phyloP scores from a whole-genome alignment of 1,140 invertebrate genomes.

The Sitobion miscanthi region DNA sequence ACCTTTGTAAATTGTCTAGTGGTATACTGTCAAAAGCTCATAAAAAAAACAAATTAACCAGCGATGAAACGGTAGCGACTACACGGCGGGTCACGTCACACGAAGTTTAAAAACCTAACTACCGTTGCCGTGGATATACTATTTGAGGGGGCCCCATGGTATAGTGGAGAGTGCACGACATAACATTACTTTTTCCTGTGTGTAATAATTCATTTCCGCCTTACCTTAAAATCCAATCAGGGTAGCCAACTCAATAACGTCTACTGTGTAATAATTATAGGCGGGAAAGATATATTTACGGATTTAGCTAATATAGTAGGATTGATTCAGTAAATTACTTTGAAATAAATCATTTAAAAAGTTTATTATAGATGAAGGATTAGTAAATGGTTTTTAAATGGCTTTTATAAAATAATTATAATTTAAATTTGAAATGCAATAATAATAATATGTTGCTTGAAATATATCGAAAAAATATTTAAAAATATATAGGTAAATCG shows the following conservation, averaged over 20 bases:
- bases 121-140: conserved; percentile 50
- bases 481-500: background rate
- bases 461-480: too few species aligned
- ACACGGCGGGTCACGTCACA: conserved; percentile 28
- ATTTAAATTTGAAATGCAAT: background rate
- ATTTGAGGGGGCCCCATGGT: conserved; percentile 34
- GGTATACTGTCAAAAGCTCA: conserved; percentile 30
- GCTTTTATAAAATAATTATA: background rate
- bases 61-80: background rate
- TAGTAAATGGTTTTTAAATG: background rate
- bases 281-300: background rate
- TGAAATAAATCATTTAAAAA: background rate
- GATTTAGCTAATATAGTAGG: background rate
- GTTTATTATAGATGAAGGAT: background rate
- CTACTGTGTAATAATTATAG: conserved; percentile 31
- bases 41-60: conserved; percentile 16
- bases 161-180: conserved; percentile 39
- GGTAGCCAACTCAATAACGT: conserved; percentile 48
- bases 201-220: conserved; percentile 52
- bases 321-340: background rate
- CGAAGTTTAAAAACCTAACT: conserved; percentile 51
- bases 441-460: too few species aligned
- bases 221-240: conserved; percentile 49
- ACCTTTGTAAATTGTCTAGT: conserved; percentile 20
- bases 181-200: conserved; percentile 47